Base-by-base conservation (phyloP, 2,888 invertebrate species). In the Hirudinaria manillensis region DNA sequence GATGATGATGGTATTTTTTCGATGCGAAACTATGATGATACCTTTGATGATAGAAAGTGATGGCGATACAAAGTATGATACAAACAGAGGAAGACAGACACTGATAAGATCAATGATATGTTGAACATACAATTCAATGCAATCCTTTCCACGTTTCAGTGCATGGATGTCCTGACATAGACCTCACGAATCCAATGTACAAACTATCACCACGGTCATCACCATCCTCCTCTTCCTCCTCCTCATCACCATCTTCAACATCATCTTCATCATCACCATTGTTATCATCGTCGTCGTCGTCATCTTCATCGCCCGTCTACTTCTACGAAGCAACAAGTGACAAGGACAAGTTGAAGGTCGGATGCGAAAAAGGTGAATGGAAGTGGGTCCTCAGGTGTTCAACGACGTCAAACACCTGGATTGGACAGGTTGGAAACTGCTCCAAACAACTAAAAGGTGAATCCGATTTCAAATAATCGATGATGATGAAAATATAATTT, bases 281-380 rank as follows among this genome's bases (percentile, higher is more conserved):
- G 34, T 70, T 36, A 2, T 75, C 70, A 2, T 75, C 75, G 13
- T 75, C 75, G 38, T 75, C 75, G 38, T 75, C 65, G 36, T 61
- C 75, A 75, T 70, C 70, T 29, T 75, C 51, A 68, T 70, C 70
- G n/a, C 53, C 56, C 34, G n/a, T 29, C 53, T 70, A 29, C 34
- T 68, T 34, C 36, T 36, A 34, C 36, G 68, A 68, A 34, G 1
- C 36, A 34, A 29, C 34, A 6, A 34, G 36, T 34, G 36, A 68
- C 32, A 13, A 34, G 16, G 36, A 4, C 7, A 36, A 24, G 32
- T 13, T 70, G 71, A 38, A 51, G 65, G 73, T 73, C 2, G 73
- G 73, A 3, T 73, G 73, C 29, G 56, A 24, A 4, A 34, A 73
- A 61, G 65, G 73, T 27, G 38, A 65, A 10, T 73, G 73, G 73